phyloP scores from a whole-genome alignment of 2,888 invertebrate species.

The Nomada fabriciana region DNA sequence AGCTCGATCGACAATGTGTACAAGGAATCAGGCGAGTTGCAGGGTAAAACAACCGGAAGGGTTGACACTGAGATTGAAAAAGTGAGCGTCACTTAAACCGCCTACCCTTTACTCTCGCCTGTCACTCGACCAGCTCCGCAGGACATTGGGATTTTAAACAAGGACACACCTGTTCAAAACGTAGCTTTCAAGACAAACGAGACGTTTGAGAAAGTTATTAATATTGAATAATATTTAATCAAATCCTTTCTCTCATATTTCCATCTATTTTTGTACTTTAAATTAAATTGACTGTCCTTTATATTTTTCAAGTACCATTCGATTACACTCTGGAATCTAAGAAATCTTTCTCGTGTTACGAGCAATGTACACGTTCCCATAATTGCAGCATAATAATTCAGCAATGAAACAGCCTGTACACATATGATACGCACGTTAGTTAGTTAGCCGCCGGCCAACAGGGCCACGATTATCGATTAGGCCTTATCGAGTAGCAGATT shows the following conservation, averaged over 20 bases:
- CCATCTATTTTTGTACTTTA: too few relatives aligned
- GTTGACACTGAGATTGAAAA: slow-evolving; percentile 64
- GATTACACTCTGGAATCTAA: too few relatives aligned
- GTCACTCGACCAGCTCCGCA: slow-evolving; percentile 47
- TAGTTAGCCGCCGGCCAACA: background rate
- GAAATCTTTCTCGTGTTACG: background rate
- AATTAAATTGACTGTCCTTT: too few relatives aligned
- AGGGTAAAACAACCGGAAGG: slow-evolving; percentile 54
- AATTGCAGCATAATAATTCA: background rate
- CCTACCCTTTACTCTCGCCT: slow-evolving; percentile 41
- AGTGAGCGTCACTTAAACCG: slow-evolving; percentile 52
- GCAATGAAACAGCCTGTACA: background rate
- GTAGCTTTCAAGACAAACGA: background rate
- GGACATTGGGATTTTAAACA: slow-evolving; percentile 41
- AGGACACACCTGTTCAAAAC: slow-evolving; percentile 29
- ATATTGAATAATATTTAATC: too few relatives aligned
- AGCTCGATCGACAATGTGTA: slow-evolving; percentile 39
- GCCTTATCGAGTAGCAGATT: background rate
- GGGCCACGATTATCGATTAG: slow-evolving; percentile 7
- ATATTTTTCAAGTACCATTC: too few relatives aligned
- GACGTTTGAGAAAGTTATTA: too few relatives aligned
- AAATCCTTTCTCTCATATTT: too few relatives aligned
- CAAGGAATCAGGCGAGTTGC: slow-evolving; percentile 36
- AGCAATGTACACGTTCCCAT: background rate
- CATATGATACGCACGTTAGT: background rate